Evolutionary conservation across 2,888 invertebrate species (phyloP).

Genomic region (Steromphala cineraria): DNA sequence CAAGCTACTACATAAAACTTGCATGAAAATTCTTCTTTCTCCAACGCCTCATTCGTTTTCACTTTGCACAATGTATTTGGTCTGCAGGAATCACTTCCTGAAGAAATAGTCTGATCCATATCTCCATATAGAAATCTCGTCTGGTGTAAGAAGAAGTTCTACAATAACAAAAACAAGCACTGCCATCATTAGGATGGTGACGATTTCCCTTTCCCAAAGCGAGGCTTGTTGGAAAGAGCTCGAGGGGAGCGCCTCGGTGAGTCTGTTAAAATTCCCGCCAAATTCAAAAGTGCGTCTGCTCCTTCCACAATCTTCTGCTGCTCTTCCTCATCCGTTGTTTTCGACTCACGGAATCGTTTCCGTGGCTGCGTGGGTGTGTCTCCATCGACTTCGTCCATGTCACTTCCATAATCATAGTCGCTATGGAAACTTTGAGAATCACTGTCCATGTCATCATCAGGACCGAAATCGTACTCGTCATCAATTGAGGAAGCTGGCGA

Average conservation of each 20-base stretch:
- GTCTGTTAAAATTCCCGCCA: slow-evolving; percentile 80
- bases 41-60: too few species aligned
- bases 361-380: slow-evolving; percentile 33
- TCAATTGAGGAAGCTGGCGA: slow-evolving; percentile 75
- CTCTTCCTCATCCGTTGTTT: slow-evolving; percentile 68
- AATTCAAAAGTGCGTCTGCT: slow-evolving; percentile 85
- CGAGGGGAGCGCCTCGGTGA: slow-evolving; percentile 42
- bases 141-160: slow-evolving; percentile 7
- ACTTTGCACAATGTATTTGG: too few species aligned
- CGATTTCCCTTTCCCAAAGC: neutral
- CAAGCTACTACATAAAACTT: neutral
- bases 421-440: slow-evolving; percentile 40
- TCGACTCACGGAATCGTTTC: slow-evolving; percentile 26
- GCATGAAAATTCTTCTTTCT: too few species aligned
- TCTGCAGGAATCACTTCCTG: too few species aligned
- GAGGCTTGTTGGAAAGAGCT: neutral
- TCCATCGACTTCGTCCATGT: slow-evolving; percentile 64
- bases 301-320: slow-evolving; percentile 84
- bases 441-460: slow-evolving; percentile 42
- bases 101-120: too few species aligned
- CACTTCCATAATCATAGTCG: slow-evolving; percentile 47
- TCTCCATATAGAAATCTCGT: slow-evolving; percentile 5
- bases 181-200: neutral
- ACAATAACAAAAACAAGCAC: neutral
- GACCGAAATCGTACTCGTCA: slow-evolving; percentile 74